phyloP scores from a whole-genome alignment of 1,140 invertebrate species.

The Drosophila lini region DNA sequence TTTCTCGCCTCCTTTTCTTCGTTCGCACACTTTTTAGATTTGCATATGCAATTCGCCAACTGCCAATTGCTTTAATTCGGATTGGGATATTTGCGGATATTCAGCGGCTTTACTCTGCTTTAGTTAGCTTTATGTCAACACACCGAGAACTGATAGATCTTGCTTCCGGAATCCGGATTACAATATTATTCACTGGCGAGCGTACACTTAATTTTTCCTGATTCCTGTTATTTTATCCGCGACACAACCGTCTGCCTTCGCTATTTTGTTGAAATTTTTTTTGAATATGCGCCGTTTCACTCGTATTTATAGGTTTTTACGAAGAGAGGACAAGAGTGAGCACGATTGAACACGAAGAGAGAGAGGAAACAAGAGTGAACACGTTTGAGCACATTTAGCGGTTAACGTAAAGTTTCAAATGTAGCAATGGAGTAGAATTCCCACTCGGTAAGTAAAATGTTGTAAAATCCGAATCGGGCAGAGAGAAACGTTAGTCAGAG shows the following conservation, averaged over 20 bases:
- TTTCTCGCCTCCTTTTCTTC: constrained; percentile 41
- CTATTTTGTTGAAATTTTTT: constrained; percentile 1
- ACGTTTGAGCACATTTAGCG: too few species aligned
- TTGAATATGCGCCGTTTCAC: neutral
- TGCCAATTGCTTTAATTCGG: constrained; percentile 27
- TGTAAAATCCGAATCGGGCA: too few species aligned
- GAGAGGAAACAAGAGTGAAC: too few species aligned
- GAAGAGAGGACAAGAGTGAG: too few species aligned
- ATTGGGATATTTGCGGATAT: constrained; percentile 22
- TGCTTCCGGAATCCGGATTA: constrained; percentile 46
- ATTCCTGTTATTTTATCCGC: constrained; percentile 9
- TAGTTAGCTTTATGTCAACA: constrained; percentile 20
- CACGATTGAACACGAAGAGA: too few species aligned
- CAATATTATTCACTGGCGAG: constrained; percentile 60
- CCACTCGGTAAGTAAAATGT: too few species aligned
- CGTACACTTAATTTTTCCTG: constrained; percentile 73
- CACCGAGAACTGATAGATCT: constrained; percentile 29
- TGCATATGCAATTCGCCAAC: constrained; percentile 66
- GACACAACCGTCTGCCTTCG: constrained; percentile 6
- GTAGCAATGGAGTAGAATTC: too few species aligned
- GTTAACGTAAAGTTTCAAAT: too few species aligned
- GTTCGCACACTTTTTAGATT: constrained; percentile 63
- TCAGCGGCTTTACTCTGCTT: constrained; percentile 15
- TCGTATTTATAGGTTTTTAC: too few species aligned
- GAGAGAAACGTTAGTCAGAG: too few species aligned